These are phyloP conservation scores for Platycnemis pennipes DNA, from an alignment of 2,888 invertebrate species.

Conservation along the genomic window DNA sequence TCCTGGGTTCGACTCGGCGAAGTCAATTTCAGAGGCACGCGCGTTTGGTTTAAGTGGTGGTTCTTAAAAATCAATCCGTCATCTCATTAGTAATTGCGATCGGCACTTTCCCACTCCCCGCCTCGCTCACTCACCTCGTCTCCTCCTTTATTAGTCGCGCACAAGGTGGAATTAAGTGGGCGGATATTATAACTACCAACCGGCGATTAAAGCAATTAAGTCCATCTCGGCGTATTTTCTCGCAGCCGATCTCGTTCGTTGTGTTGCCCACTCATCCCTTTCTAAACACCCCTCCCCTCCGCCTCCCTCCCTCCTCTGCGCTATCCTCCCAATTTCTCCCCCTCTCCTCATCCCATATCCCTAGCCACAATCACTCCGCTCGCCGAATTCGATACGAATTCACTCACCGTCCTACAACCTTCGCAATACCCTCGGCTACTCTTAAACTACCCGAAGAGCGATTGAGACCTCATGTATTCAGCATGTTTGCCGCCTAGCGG, in stretches of 20 bases:
- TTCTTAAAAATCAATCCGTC: slow-evolving; percentile 45
- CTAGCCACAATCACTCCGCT: not conserved
- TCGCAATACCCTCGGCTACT: no score
- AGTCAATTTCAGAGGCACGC: not conserved
- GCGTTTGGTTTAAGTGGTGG: not conserved
- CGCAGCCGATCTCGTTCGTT: not conserved
- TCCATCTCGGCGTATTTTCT: slow-evolving; percentile 30
- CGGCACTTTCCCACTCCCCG: slow-evolving; percentile 29
- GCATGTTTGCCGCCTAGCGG: no score
- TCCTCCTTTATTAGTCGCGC: slow-evolving; percentile 37
- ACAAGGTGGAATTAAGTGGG: slow-evolving; percentile 65
- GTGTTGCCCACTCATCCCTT: not conserved
- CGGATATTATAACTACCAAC: slow-evolving; percentile 51
- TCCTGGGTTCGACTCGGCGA: not conserved
- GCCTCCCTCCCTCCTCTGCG: not conserved
- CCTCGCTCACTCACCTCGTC: not conserved
- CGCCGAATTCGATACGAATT: no score
- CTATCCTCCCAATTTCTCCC: not conserved
- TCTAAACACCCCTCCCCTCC: not conserved
- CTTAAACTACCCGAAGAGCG: no score
- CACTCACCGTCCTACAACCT: no score
- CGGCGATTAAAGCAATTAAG: slow-evolving; percentile 65
- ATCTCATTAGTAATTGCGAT: slow-evolving; percentile 50
- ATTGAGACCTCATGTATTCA: no score
- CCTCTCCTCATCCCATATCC: not conserved